Base-by-base conservation (phyloP, 2,113 vertebrate genomes). In the Myxocyprinus asiaticus region DNA sequence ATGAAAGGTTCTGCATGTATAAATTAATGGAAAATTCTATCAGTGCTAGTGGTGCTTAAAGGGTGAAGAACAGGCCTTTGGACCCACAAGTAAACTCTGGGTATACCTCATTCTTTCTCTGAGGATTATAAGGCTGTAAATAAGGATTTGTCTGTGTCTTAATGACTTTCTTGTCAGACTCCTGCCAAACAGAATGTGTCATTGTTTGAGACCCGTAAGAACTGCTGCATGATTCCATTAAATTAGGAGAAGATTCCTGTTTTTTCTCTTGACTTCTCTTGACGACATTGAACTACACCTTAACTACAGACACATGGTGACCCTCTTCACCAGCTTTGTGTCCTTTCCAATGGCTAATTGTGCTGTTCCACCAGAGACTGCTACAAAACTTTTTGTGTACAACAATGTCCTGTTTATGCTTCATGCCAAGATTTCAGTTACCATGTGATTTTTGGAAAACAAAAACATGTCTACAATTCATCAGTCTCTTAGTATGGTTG, bases 151-250 rank as follows among this genome's bases (percentile, higher is more conserved):
- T 76, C 53, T 71, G 44, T 81, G 22, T 75, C 64, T 55, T 74
- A 81, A 17, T 61, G 76, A 22, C 42, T 80, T 72, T 65, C 56
- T 69, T 64, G 82, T 86, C 79, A 79, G 81, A 83, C 75, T 50
- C 81, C 86, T 88, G 89, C 89, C 88, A 89, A 92, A 88, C 81
- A 85, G 88, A 85, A 84, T 70, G 89, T 89, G 89, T 89, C 90
- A 93, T 88, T 50, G 80, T 82, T 82, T 82, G 51, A 33, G 22
- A 3, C 22, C 22, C 22, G 22, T 33, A 33, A 66, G 44, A 84
- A 75, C 59, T 78, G 79, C 81, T 79, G 76, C 78, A 81, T 76
- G 79, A 51, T 63, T 81, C 64, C 76, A 76, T 76, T 76, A 77
- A 83, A 78, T 84, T 84, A 79, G 64, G 50, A 53, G 50, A 53